Evolutionary conservation across 2,113 vertebrate species (phyloP), one percentile per base, ranked within the genome.

Genomic region (Microtus pennsylvanicus): DNA sequence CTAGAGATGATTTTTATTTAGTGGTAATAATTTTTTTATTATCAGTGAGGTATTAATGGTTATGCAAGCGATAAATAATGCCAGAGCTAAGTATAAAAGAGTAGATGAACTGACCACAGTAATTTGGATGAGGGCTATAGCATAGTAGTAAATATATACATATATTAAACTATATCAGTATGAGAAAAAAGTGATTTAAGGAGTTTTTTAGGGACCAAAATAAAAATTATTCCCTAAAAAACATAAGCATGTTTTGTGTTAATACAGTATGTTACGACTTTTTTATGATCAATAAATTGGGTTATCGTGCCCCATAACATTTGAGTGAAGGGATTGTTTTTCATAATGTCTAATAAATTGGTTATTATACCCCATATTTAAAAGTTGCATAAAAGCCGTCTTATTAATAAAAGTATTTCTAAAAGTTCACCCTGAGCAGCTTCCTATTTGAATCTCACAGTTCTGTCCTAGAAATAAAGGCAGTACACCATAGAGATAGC

Each of bases 41-140:
- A 96, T 78, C 0, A 6, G 38, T 28, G 33, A 67, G 96, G 8
- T 97, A 95, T 96, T 97, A 98, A 96, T 97, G 78, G 89, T 96
- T 98, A 67, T 97, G 80, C 97, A 98, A 98, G 93, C 82, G 98
- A 97, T 98, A 98, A 98, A 97, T 98, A 98, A 98, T 50, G 94
- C 61, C 10, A 92, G 67, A 96, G 96, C 97, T 94, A 98, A 95
- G 91, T 96, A 96, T 98, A 98, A 97, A 97, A 95, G 82, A 97
- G 94, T 97, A 97, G 47, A 74, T 91, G 98, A 98, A 98, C 98
- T 98, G 98, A 97, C 97, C 94, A 96, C 98, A 96, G 97, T 91
- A 97, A 93, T 98, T 98, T 98, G 98, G 98, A 98, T 98, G 97
- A 98, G 61, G 93, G 91, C 95, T 98, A 67, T 97, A 98, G 98